Evolutionary conservation across 2,113 vertebrate genomes (phyloP).

Genomic region (Artemisiospiza belli): DNA sequence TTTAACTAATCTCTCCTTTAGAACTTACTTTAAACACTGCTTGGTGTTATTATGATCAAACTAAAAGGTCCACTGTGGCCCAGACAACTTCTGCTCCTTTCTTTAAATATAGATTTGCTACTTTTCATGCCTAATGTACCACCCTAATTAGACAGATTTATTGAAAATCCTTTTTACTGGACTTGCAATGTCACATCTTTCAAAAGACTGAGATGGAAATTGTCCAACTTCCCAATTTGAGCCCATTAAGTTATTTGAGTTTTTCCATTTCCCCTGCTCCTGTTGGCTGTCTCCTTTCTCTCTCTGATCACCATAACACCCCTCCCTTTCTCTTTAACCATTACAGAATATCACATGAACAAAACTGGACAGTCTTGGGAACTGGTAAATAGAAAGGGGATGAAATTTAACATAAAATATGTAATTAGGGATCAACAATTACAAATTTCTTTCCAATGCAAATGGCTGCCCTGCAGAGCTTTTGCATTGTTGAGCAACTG

Average conservation of each 20-base stretch:
- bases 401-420: background rate
- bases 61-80: background rate
- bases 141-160: constrained; percentile 47
- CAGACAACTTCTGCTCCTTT: constrained; percentile 21
- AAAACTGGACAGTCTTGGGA: background rate
- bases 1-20: constrained; percentile 36
- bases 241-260: constrained; percentile 44
- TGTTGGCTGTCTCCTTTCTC: background rate
- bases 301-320: background rate
- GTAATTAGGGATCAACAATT: background rate
- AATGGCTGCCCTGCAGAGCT: background rate
- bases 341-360: background rate
- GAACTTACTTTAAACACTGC: constrained; percentile 13
- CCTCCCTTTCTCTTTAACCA: background rate
- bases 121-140: constrained; percentile 36
- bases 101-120: constrained; percentile 52
- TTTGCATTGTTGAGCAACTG: background rate
- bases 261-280: constrained; percentile 5
- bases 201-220: constrained; percentile 41
- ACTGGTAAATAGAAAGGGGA: background rate
- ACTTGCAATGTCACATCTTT: constrained; percentile 35
- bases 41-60: constrained; percentile 19
- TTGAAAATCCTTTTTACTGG: constrained; percentile 55
- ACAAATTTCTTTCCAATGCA: background rate
- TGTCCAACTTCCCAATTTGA: constrained; percentile 48